Conservation (phyloP, 2,113 vertebrate species). For the Micronycteris hirsuta region DNA sequence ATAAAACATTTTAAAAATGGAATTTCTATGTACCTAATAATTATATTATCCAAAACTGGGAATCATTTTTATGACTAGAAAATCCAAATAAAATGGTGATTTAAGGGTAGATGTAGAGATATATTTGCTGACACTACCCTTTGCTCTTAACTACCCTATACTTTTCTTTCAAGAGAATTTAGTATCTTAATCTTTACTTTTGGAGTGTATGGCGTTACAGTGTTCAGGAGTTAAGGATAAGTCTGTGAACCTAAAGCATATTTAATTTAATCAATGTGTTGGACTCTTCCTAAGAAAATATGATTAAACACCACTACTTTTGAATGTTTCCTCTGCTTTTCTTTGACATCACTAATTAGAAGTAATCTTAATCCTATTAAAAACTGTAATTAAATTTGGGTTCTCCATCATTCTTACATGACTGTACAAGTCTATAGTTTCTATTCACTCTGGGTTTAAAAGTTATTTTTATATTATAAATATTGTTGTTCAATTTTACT, state of each 20-base stretch:
- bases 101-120: neutral
- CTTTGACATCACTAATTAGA: neutral
- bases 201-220: neutral
- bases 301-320: neutral
- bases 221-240: neutral
- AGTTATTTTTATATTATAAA: neutral
- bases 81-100: neutral
- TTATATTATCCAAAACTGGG: neutral
- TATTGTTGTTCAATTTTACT: neutral
- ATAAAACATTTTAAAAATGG: neutral
- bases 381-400: neutral
- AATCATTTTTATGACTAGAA: neutral
- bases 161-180: neutral
- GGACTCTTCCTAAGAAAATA: neutral
- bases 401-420: neutral
- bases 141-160: neutral
- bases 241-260: neutral
- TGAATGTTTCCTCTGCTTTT: neutral
- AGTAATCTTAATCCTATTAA: neutral
- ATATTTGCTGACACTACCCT: rapidly evolving
- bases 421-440: neutral
- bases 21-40: neutral
- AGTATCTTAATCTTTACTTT: neutral
- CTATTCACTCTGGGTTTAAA: neutral
- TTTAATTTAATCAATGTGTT: neutral